These are phyloP conservation scores for Pachydiplax longipennis DNA, from an alignment of 2,888 invertebrate genomes.

Conservation along the genomic window DNA sequence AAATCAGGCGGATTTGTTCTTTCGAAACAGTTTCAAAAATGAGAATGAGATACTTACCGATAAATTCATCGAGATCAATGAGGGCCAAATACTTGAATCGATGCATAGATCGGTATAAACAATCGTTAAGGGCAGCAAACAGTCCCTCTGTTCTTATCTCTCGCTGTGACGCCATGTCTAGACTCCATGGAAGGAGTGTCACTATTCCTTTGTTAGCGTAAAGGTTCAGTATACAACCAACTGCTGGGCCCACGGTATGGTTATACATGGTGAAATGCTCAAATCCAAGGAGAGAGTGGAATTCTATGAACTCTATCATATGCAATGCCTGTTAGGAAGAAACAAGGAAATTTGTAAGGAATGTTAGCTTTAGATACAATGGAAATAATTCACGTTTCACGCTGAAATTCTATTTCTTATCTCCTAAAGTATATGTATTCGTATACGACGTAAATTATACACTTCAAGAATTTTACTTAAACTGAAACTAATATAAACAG, in stretches of 20 bases:
- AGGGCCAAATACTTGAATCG: slow-evolving; percentile 81
- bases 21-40: no score
- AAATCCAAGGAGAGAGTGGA: slow-evolving; percentile 83
- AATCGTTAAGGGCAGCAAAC: slow-evolving; percentile 92
- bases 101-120: slow-evolving; percentile 90
- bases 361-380: no score
- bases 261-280: slow-evolving; percentile 92
- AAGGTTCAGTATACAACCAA: slow-evolving; percentile 77
- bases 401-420: no score
- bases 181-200: slow-evolving; percentile 77
- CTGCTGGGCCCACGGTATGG: slow-evolving; percentile 81
- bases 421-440: no score
- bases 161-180: slow-evolving; percentile 85
- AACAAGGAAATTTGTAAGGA: not conserved
- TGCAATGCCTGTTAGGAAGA: slow-evolving; percentile 69
- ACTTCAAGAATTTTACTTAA: no score
- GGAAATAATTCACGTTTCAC: no score
- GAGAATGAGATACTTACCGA: slow-evolving; percentile 68
- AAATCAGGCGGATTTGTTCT: no score
- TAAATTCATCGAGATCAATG: slow-evolving; percentile 89
- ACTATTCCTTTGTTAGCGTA: slow-evolving; percentile 72
- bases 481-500: no score
- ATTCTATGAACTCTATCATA: slow-evolving; percentile 87
- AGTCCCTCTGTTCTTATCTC: slow-evolving; percentile 92
- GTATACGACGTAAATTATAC: no score